phyloP scores from a whole-genome alignment of 2,888 invertebrate species.

The Agrochola circellaris region DNA sequence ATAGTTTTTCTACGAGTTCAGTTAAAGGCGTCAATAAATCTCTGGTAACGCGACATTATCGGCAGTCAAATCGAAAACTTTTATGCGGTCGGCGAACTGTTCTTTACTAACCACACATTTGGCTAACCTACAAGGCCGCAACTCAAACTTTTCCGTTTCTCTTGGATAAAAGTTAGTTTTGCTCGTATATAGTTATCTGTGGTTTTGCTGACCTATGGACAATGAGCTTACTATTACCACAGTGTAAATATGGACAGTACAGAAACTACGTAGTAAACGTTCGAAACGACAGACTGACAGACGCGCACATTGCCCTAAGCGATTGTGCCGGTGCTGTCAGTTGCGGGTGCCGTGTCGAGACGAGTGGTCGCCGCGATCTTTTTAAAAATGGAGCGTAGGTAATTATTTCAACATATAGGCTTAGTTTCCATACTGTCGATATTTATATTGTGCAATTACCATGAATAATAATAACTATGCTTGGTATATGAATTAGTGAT shows the following conservation, averaged over 20 bases:
- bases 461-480: not conserved
- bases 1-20: conserved; percentile 25
- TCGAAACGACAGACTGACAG: no score
- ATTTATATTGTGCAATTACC: not conserved
- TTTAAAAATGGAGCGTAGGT: no score
- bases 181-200: no score
- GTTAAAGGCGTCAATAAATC: conserved; percentile 42
- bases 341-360: no score
- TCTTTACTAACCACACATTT: no score
- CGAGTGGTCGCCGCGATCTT: no score
- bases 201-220: not conserved
- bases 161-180: conserved; percentile 13
- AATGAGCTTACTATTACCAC: not conserved
- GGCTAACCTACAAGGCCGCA: not conserved
- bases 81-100: conserved; percentile 50
- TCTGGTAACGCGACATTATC: conserved; percentile 42
- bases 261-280: no score
- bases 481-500: not conserved
- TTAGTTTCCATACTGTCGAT: no score
- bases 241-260: no score
- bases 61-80: conserved; percentile 46
- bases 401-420: no score
- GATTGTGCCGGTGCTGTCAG: no score
- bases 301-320: no score
- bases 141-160: not conserved